Evolutionary conservation across 1,140 invertebrate genomes (phyloP).

Genomic region (Neelides sp.): DNA sequence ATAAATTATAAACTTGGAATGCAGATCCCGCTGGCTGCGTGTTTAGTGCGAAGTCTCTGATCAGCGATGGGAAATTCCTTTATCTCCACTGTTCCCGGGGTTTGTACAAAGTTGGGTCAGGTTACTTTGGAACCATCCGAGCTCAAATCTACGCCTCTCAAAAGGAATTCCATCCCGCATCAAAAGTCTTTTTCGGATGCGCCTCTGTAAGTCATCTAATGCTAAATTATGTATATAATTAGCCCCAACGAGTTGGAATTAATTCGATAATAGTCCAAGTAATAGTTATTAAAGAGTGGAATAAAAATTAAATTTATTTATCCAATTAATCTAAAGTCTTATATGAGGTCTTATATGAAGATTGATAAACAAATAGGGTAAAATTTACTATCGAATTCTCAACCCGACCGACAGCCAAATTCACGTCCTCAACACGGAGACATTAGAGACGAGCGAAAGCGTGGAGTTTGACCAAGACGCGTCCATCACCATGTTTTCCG

Average conservation of each 20-base stretch:
- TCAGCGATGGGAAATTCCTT: constrained; percentile 75
- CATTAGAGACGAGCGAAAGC: constrained; percentile 38
- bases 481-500: constrained; percentile 64
- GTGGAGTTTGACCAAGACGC: constrained; percentile 49
- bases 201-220: constrained; percentile 51
- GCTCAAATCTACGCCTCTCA: constrained; percentile 71
- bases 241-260: not conserved
- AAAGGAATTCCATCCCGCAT: constrained; percentile 58
- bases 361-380: constrained; percentile 40
- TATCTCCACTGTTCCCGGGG: constrained; percentile 68
- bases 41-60: constrained; percentile 47
- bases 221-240: not conserved
- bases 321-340: constrained; percentile 10
- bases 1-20: constrained; percentile 10
- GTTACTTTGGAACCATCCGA: constrained; percentile 76
- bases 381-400: constrained; percentile 42
- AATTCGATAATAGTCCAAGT: not conserved
- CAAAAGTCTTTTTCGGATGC: constrained; percentile 68
- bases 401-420: constrained; percentile 35
- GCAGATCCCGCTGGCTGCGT: constrained; percentile 31
- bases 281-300: constrained; percentile 4
- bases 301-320: constrained; percentile 10
- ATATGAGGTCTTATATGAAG: constrained; percentile 16
- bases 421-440: constrained; percentile 38
- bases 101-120: constrained; percentile 79